A percentile compares a stretch with the other conserved stretches of the same genome.
phyloP scores from a whole-genome alignment of 92 coral and sea anemone genomes.

The Siderastrea radians region DNA sequence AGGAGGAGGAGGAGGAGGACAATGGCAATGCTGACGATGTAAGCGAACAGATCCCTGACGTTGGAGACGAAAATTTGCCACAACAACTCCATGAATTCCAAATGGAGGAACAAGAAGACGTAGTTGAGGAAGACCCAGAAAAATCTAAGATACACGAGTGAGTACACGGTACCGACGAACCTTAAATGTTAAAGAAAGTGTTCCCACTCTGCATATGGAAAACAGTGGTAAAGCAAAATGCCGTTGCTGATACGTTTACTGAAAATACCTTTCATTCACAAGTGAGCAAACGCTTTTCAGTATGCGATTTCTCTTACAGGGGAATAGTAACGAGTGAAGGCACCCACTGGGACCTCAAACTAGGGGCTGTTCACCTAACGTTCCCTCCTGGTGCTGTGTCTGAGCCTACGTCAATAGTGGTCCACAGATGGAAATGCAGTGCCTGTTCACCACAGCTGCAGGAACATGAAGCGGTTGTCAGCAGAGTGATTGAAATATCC shows the following conservation, averaged over 20 bases:
- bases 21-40: neutral
- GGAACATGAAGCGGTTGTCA: slow-evolving; percentile 31
- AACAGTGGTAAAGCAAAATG: too few relatives aligned
- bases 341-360: slow-evolving; percentile 26
- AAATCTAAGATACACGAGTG: slow-evolving; percentile 13
- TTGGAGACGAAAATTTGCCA: neutral
- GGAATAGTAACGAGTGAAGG: slow-evolving; percentile 12
- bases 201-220: too few relatives aligned
- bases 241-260: too few relatives aligned
- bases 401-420: slow-evolving; percentile 17
- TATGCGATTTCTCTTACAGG: neutral
- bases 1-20: neutral
- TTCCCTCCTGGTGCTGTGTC: slow-evolving; percentile 55
- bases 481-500: slow-evolving; percentile 50
- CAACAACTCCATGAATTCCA: neutral
- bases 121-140: neutral
- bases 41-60: neutral
- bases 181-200: neutral
- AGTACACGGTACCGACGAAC: neutral
- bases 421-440: neutral
- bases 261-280: neutral
- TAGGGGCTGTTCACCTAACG: slow-evolving; percentile 20
- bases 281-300: neutral
- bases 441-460: slow-evolving; percentile 24
- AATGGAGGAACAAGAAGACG: neutral